Evolutionary conservation across 2,888 invertebrate species (phyloP).

Genomic region (Caenorhabditis sp.): DNA sequence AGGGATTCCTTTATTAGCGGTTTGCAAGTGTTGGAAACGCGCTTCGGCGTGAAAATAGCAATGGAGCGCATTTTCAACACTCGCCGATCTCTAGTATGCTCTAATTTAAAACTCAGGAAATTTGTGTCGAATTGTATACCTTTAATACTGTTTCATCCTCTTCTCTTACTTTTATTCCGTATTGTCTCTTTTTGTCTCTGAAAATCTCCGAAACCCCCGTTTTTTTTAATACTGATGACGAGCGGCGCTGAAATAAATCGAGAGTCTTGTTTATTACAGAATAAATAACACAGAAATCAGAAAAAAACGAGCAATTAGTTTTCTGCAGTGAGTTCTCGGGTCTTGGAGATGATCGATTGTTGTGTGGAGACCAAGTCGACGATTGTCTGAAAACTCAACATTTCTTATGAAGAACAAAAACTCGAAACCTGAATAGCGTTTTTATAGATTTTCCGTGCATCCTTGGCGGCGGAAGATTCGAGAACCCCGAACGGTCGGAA

Average conservation of each 20-base stretch:
- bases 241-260: constrained; percentile 58
- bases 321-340: constrained; percentile 21
- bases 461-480: constrained; percentile 65
- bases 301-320: neutral
- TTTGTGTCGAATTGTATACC: too few species aligned
- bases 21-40: too few species aligned
- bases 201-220: constrained; percentile 40
- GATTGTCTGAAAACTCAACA: constrained; percentile 29
- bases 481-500: constrained; percentile 71
- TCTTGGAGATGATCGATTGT: constrained; percentile 36
- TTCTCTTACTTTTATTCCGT: neutral
- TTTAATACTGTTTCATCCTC: too few species aligned
- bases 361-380: constrained; percentile 36
- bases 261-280: constrained; percentile 44
- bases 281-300: constrained; percentile 5
- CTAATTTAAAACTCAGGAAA: constrained; percentile 37
- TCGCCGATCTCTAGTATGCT: too few species aligned
- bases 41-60: too few species aligned
- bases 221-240: constrained; percentile 21
- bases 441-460: constrained; percentile 59
- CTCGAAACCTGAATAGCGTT: constrained; percentile 45
- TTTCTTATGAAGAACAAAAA: neutral
- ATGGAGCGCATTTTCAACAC: too few species aligned
- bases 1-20: too few species aligned
- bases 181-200: constrained; percentile 20